These are phyloP conservation scores for Pycnonotus jocosus DNA, from an alignment of 2,113 vertebrate species.

Conservation along the genomic window DNA sequence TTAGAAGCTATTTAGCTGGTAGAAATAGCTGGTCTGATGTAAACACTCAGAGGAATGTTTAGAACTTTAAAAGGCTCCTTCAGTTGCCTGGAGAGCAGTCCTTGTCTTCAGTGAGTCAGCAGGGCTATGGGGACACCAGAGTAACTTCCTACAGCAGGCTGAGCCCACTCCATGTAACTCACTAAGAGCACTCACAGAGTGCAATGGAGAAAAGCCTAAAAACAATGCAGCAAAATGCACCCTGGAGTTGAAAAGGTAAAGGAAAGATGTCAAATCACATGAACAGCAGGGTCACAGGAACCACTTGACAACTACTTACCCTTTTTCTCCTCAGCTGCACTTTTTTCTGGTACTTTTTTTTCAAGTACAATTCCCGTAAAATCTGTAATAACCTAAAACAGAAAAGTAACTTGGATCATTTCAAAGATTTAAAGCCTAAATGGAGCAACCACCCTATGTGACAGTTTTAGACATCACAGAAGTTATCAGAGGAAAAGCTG, in stretches of 20 bases:
- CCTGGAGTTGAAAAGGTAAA: neutral
- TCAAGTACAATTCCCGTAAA: slow-evolving; percentile 78
- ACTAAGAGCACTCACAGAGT: neutral
- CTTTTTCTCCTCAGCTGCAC: slow-evolving; percentile 44
- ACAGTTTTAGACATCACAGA: neutral
- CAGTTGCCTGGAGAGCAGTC: neutral
- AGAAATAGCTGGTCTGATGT: slow-evolving; percentile 6
- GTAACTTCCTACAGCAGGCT: neutral
- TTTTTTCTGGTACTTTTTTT: slow-evolving; percentile 57
- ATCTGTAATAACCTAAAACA: slow-evolving; percentile 75
- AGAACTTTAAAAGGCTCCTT: slow-evolving; percentile 4
- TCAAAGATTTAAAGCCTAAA: neutral
- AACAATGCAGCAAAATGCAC: neutral
- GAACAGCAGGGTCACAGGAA: neutral
- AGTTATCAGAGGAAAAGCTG: neutral
- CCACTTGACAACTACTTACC: slow-evolving; percentile 24
- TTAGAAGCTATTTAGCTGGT: neutral
- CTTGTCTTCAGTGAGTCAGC: neutral
- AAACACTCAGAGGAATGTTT: neutral
- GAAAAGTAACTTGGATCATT: neutral
- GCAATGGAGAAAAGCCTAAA: neutral
- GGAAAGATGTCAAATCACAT: neutral
- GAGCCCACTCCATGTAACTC: neutral
- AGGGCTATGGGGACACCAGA: neutral
- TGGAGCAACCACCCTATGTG: neutral